These are phyloP conservation scores for Euzetes globulus DNA, from an alignment of 2,888 invertebrate species.

Conservation along the genomic window DNA sequence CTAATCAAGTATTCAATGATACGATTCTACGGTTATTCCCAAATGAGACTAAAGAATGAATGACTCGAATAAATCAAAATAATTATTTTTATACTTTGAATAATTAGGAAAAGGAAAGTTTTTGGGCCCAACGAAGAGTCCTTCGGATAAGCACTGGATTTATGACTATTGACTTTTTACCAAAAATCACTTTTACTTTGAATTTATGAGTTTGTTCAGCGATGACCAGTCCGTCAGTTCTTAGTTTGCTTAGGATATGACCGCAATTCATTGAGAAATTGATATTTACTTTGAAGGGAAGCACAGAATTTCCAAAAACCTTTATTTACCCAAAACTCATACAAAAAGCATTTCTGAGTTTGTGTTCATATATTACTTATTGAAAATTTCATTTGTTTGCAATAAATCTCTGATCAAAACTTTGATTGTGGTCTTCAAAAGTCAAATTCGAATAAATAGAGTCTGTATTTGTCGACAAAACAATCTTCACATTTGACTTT, in stretches of 20 bases:
- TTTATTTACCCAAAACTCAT: not conserved
- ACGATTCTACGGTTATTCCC: not conserved
- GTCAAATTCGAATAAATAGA: constrained; percentile 3
- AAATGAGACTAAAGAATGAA: not conserved
- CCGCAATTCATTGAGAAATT: constrained; percentile 10
- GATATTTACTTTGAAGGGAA: not conserved
- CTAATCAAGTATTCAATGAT: not conserved
- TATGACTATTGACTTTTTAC: constrained; percentile 7
- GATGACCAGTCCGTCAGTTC: not conserved
- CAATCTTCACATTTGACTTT: not conserved
- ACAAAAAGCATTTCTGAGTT: constrained; percentile 9
- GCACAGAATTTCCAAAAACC: not conserved
- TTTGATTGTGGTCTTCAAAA: not conserved
- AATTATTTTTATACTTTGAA: too few species aligned
- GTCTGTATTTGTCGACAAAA: constrained; percentile 13
- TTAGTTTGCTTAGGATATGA: not conserved
- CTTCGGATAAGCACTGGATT: not conserved
- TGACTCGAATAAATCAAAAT: too few species aligned
- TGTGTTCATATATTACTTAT: not conserved
- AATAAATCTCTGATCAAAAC: constrained; percentile 2
- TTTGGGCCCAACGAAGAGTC: too few species aligned
- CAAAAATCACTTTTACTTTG: constrained; percentile 18
- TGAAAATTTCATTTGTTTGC: not conserved
- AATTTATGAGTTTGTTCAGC: constrained; percentile 19
- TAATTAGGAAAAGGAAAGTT: too few species aligned